Evolutionary conservation across 2,113 vertebrate genomes (phyloP).

Genomic region (Phrynosoma blainvillii): DNA sequence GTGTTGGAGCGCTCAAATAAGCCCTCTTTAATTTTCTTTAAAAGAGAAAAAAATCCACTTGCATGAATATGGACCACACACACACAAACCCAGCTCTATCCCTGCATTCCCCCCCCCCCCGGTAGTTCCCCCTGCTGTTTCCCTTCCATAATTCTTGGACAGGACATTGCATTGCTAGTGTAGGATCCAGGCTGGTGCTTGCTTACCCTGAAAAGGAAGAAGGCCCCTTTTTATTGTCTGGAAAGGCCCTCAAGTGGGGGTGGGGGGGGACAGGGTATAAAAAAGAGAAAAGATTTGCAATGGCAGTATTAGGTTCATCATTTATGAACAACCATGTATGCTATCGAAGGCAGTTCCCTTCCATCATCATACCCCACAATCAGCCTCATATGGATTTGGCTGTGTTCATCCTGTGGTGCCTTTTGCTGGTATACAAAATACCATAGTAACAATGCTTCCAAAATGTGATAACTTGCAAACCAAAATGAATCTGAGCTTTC

Average conservation of each 20-base stretch:
- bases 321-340: not conserved
- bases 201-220: not conserved
- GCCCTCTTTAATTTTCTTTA: not conserved
- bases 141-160: not conserved
- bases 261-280: conserved; percentile 14
- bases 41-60: not conserved
- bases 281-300: conserved; percentile 25
- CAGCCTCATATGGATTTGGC: conserved; percentile 62
- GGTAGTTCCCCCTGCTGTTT: not conserved
- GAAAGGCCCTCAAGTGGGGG: conserved; percentile 52
- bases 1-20: not conserved
- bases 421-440: conserved; percentile 65
- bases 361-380: conserved; percentile 40
- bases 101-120: not conserved
- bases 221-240: conserved; percentile 4
- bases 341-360: not conserved
- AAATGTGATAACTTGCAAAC: conserved; percentile 59
- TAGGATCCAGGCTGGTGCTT: not conserved
- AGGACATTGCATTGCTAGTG: not conserved
- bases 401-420: conserved; percentile 63
- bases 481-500: conserved; percentile 60
- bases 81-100: no score
- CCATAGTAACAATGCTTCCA: conserved; percentile 62
- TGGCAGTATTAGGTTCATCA: not conserved
- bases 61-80: no score